Conservation (phyloP, 1,140 invertebrate genomes). For the Drosophila sturtevanti region DNA sequence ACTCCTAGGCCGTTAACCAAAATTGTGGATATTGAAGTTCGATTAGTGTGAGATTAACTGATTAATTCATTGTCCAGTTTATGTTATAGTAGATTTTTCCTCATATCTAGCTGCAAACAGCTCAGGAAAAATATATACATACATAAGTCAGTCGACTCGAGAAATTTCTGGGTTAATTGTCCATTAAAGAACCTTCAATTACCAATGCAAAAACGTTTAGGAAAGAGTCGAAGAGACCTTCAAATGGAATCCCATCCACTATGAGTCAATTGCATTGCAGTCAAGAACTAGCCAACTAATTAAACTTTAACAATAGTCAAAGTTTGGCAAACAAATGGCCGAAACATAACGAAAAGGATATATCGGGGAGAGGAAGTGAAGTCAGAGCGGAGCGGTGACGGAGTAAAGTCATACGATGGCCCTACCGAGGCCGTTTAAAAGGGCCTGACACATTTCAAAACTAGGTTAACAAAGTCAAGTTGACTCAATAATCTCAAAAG, state of each 20-base stretch:
- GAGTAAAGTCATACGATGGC: conserved; percentile 12
- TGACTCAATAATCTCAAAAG: conserved; percentile 72
- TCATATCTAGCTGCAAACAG: no score
- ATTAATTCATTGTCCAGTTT: no score
- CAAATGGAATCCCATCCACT: conserved; percentile 7
- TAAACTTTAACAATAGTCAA: conserved; percentile 74
- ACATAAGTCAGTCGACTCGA: not conserved
- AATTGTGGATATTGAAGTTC: no score
- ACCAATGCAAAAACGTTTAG: conserved; percentile 26
- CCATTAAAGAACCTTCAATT: conserved; percentile 35
- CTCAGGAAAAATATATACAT: no score
- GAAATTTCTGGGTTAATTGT: conserved; percentile 11
- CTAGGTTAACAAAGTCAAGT: conserved; percentile 63
- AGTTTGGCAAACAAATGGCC: conserved; percentile 73
- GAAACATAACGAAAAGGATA: not conserved
- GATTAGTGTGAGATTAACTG: no score
- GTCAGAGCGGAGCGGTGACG: not conserved
- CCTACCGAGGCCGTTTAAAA: conserved; percentile 24
- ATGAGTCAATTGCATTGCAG: conserved; percentile 9
- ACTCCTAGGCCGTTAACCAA: no score
- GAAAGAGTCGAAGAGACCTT: conserved; percentile 7
- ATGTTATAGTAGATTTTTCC: no score
- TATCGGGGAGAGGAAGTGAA: no score
- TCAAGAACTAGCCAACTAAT: conserved; percentile 56
- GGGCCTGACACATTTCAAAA: conserved; percentile 63